Evolutionary conservation across 2,797 vertebrate species (phyloP).

Genomic region (Sebastes goodei): DNA sequence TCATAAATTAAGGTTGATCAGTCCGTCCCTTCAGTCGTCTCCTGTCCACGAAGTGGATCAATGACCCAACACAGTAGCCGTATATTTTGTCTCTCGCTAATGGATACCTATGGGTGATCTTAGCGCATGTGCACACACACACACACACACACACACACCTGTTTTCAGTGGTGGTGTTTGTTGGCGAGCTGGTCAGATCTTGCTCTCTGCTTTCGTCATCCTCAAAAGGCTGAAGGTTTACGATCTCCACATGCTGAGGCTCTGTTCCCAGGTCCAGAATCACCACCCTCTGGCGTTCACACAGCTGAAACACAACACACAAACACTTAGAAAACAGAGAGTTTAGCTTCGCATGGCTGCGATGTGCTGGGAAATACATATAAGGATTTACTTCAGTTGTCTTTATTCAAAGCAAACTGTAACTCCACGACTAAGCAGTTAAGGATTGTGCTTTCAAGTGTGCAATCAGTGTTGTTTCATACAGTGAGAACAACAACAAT

Average conservation of each 20-base stretch:
- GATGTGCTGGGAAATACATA: not conserved
- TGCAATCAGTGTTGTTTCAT: not conserved
- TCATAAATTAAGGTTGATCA: too few relatives aligned
- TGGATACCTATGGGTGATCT: not conserved
- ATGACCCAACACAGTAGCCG: too few relatives aligned
- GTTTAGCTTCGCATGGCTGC: not conserved
- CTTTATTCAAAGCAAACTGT: not conserved
- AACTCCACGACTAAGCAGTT: not conserved
- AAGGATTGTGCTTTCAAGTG: not conserved
- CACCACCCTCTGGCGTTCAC: constrained; percentile 59
- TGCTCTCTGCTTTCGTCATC: constrained; percentile 79
- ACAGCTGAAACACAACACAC: constrained; percentile 45
- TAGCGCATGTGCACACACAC: not conserved
- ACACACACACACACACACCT: constrained; percentile 28
- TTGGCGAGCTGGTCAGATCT: constrained; percentile 71
- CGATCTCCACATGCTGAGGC: constrained; percentile 80
- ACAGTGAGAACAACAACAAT: not conserved
- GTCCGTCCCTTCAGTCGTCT: too few relatives aligned
- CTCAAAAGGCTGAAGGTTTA: constrained; percentile 76
- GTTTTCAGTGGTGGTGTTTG: constrained; percentile 63
- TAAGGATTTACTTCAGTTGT: not conserved
- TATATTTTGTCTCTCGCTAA: too few relatives aligned
- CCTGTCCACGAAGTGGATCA: too few relatives aligned
- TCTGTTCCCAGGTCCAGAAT: constrained; percentile 47
- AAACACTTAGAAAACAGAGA: not conserved